Conservation (phyloP, 1,140 invertebrate species). For the Rhizoglyphus robini region DNA sequence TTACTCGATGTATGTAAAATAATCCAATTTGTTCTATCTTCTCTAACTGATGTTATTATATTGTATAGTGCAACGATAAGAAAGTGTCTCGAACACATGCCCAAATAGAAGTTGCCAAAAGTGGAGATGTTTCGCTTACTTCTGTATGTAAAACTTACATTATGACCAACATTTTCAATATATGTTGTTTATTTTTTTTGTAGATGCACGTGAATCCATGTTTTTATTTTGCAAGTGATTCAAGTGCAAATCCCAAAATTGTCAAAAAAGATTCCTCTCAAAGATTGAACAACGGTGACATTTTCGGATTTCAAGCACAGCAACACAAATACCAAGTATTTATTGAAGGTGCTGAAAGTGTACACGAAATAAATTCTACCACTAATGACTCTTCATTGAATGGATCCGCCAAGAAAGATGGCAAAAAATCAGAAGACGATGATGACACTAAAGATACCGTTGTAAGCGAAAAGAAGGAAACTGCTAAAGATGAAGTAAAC, state of each 20-base stretch:
- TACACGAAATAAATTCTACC: not conserved
- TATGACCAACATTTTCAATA: not conserved
- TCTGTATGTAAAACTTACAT: slow-evolving; percentile 23
- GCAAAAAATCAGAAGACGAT: slow-evolving; percentile 11
- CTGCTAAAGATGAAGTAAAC: not conserved
- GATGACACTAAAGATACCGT: slow-evolving; percentile 20
- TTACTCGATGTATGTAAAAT: slow-evolving; percentile 28
- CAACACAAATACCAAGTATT: slow-evolving; percentile 26
- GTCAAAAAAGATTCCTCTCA: slow-evolving; percentile 27
- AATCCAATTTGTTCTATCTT: not conserved
- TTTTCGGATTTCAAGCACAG: slow-evolving; percentile 27
- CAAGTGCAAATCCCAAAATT: slow-evolving; percentile 23
- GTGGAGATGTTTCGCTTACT: slow-evolving; percentile 26
- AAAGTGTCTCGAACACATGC: slow-evolving; percentile 30
- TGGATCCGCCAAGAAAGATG: not conserved
- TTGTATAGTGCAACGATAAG: slow-evolving; percentile 27
- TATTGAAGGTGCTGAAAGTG: slow-evolving; percentile 6
- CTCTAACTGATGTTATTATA: not conserved
- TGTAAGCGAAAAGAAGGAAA: not conserved
- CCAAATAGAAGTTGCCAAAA: slow-evolving; percentile 26
- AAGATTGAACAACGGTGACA: slow-evolving; percentile 26
- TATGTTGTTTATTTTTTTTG: slow-evolving; percentile 3
- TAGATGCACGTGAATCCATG: slow-evolving; percentile 28
- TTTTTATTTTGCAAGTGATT: slow-evolving; percentile 25
- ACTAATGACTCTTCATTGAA: not conserved